These are phyloP conservation scores for Lamproptera curius DNA, from an alignment of 2,888 invertebrate species.

Conservation along the genomic window DNA sequence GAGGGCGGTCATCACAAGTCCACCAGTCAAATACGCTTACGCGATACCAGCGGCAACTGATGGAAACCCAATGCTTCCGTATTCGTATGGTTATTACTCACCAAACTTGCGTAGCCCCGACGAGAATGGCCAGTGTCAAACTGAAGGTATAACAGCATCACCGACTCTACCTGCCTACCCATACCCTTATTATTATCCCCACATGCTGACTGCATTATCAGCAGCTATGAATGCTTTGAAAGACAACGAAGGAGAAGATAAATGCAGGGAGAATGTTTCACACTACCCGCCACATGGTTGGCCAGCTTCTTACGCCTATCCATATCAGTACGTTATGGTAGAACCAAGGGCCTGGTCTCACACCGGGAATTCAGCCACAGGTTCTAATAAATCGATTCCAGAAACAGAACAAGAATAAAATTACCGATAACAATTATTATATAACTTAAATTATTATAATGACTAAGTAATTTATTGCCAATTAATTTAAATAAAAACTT, in stretches of 20 bases:
- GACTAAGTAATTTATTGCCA: conserved; percentile 1
- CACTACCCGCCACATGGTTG: conserved; percentile 43
- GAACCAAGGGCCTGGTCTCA: conserved; percentile 56
- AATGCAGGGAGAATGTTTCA: conserved; percentile 33
- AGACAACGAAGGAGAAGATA: conserved; percentile 44
- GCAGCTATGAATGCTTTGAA: conserved; percentile 50
- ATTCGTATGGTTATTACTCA: conserved; percentile 44
- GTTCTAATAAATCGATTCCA: conserved; percentile 31
- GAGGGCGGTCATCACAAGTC: conserved; percentile 43
- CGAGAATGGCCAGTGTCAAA: conserved; percentile 36
- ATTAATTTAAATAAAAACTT: conserved; percentile 1
- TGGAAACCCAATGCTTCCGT: conserved; percentile 33
- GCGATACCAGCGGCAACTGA: conserved; percentile 41
- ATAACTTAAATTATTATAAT: neutral
- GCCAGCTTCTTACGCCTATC: conserved; percentile 58
- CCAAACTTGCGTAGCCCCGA: conserved; percentile 25
- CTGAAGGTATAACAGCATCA: conserved; percentile 26
- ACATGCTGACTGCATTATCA: conserved; percentile 57
- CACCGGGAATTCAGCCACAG: conserved; percentile 33
- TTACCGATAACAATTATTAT: neutral
- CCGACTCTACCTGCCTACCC: conserved; percentile 29
- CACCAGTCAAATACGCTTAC: conserved; percentile 51
- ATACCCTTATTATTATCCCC: conserved; percentile 58
- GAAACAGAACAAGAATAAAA: conserved; percentile 17
- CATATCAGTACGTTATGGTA: conserved; percentile 60